Evolutionary conservation across 1,140 invertebrate species (phyloP).

Genomic region (Macrobrachium nipponense): DNA sequence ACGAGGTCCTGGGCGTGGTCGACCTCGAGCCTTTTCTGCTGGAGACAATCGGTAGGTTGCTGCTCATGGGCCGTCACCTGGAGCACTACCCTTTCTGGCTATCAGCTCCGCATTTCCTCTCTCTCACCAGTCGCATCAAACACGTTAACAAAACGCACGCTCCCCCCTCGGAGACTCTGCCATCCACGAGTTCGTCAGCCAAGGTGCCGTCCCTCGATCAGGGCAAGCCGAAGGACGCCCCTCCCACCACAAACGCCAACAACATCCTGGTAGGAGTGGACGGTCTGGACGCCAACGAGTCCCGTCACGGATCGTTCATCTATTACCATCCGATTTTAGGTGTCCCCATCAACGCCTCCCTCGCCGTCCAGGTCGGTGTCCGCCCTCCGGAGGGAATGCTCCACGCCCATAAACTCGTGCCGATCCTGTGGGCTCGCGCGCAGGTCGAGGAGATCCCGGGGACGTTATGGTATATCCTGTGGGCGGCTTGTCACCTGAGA

Average conservation of each 20-base stretch:
- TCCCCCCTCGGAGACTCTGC: background rate
- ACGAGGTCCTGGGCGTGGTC: constrained; percentile 51
- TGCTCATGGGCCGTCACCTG: constrained; percentile 43
- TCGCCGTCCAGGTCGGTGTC: constrained; percentile 61
- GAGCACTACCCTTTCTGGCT: constrained; percentile 59
- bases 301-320: constrained; percentile 61
- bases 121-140: constrained; percentile 31
- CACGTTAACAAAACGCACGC: constrained; percentile 4
- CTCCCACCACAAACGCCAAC: background rate
- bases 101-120: constrained; percentile 60
- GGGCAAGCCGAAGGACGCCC: no score
- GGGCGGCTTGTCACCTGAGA: constrained; percentile 56
- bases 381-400: constrained; percentile 59
- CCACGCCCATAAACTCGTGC: constrained; percentile 59
- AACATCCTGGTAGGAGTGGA: constrained; percentile 48
- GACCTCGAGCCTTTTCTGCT: constrained; percentile 50
- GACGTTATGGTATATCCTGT: constrained; percentile 61
- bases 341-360: constrained; percentile 62
- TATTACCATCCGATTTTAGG: constrained; percentile 63
- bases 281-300: constrained; percentile 50
- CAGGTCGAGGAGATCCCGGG: constrained; percentile 59
- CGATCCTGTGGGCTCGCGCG: constrained; percentile 58
- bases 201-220: no score
- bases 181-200: background rate
- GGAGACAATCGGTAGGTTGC: constrained; percentile 39